A percentile compares a stretch with the other conserved stretches of the same genome.
These are phyloP conservation scores for Eolophus roseicapilla DNA, from an alignment of 2,113 vertebrate genomes.

Conservation along the genomic window DNA sequence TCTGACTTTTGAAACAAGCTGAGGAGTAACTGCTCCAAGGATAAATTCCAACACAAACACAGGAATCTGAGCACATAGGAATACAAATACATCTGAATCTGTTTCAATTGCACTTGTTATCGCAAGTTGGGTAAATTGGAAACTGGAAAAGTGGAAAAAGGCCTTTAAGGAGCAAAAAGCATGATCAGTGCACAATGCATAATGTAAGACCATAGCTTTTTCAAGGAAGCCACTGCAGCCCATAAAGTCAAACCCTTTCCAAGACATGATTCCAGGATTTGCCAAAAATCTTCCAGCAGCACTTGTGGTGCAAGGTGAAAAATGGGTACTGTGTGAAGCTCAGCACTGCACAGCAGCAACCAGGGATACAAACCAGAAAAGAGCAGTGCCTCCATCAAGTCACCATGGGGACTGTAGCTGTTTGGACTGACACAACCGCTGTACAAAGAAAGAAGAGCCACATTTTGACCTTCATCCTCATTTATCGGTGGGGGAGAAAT, in stretches of 20 bases:
- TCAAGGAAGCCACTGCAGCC: background rate
- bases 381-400: background rate
- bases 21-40: background rate
- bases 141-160: background rate
- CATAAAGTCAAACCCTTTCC: background rate
- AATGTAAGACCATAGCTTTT: background rate
- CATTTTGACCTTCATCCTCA: background rate
- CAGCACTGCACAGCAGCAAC: background rate
- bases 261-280: background rate
- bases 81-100: background rate
- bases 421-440: background rate
- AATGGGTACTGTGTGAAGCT: background rate
- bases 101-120: background rate
- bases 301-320: background rate
- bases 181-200: too few relatives aligned
- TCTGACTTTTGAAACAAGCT: background rate
- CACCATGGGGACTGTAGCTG: rapidly evolving
- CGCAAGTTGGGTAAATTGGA: background rate
- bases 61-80: background rate
- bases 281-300: background rate
- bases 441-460: background rate
- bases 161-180: background rate
- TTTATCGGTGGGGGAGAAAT: background rate
- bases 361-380: background rate
- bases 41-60: background rate